Base-by-base conservation (phyloP, 2,888 invertebrate species). In the Steinernema hermaphroditum region DNA sequence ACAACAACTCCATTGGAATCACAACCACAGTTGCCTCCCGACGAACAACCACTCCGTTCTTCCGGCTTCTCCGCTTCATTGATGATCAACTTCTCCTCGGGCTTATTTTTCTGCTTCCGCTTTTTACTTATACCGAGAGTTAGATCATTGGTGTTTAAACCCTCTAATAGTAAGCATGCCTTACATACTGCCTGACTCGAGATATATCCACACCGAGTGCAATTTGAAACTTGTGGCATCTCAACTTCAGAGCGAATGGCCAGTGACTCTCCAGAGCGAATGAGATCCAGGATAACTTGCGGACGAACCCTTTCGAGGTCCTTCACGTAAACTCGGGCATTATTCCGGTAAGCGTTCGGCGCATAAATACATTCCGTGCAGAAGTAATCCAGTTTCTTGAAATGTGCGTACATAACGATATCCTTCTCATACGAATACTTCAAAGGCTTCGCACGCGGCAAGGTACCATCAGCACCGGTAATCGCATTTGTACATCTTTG, bases 331-430 rank as follows among this genome's bases (percentile, higher is more conserved):
- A 43, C 6, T 1, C 46, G 24, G 0, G 94, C 94, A 87, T 95
- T 92, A 0, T 95, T 95, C 84, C 96, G 82, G 77, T 85, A 87
- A 4, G 98, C 96, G 89, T 98, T 95, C 0, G 98, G 98, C 0
- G 97, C 94, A 89, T 96, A 98, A 68, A 95, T 92, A 89, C 98
- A 98, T 88, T 99, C 98, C 0, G 98, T 98, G 1, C 96, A 96
- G 88, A 98, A 99, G 87, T 98, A 98, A 9, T 96, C 92, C 34
- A 98, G 89, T 85, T 93, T 93, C 87, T 94, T 94, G 87, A 93
- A 96, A 87, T 97, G 94, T 0, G 98, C 97, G 89, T 98, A 90
- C 88, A 89, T 88, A 70, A 79, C 98, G 86, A 98, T 98, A 89
- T 98, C 98, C 87, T 98, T 98, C 62, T 76, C 76, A 70, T 76